phyloP scores from a whole-genome alignment of 2,113 vertebrate genomes.

The Gambusia holbrooki region DNA sequence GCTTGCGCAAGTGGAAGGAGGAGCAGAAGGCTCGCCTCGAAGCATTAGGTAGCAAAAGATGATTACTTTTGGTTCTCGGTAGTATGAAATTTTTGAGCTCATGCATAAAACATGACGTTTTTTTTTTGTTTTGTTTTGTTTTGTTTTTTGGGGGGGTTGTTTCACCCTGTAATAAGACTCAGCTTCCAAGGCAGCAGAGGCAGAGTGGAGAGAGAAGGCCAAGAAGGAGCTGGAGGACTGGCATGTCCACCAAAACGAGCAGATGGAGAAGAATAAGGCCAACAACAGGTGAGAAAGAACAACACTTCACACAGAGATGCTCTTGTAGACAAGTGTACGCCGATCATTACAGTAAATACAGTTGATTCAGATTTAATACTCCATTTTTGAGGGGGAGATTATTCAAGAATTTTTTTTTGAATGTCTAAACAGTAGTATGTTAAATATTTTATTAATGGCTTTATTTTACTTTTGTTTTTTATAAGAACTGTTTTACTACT shows the following conservation, averaged over 20 bases:
- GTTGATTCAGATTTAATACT: too few species aligned
- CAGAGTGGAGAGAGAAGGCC: slow-evolving; percentile 94
- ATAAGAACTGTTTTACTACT: too few species aligned
- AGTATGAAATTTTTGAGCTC: neutral
- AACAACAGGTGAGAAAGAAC: slow-evolving; percentile 88
- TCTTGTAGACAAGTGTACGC: neutral
- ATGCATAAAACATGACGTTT: neutral
- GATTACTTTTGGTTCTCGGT: too few species aligned
- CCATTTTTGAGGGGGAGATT: too few species aligned
- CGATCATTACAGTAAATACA: too few species aligned
- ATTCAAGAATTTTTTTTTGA: too few species aligned
- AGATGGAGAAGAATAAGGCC: slow-evolving; percentile 96
- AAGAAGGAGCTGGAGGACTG: slow-evolving; percentile 97
- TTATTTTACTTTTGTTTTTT: too few species aligned
- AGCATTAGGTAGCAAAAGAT: slow-evolving; percentile 84
- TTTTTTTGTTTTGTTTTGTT: neutral
- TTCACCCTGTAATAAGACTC: slow-evolving; percentile 77
- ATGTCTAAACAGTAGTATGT: too few species aligned
- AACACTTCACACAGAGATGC: neutral
- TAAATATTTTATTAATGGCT: too few species aligned
- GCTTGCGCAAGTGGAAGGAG: slow-evolving; percentile 96
- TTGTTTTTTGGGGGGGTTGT: neutral
- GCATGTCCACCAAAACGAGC: slow-evolving; percentile 94
- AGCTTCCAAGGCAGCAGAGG: slow-evolving; percentile 91
- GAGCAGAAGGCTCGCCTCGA: slow-evolving; percentile 94